phyloP scores from a whole-genome alignment of 2,888 invertebrate species.

The Oscheius sp. region DNA sequence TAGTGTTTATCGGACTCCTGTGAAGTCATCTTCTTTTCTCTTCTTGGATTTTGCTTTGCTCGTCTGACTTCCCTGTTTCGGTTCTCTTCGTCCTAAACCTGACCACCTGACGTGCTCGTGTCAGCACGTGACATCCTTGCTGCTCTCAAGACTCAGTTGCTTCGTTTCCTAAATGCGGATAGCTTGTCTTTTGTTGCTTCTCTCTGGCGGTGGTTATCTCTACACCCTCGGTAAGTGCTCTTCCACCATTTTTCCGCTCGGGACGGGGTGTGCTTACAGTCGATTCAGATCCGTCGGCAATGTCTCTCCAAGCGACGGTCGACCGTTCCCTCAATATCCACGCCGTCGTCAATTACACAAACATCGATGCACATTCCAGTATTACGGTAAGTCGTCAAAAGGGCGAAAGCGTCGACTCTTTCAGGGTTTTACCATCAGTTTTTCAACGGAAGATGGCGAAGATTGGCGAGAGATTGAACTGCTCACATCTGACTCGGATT shows the following conservation, averaged over 20 bases:
- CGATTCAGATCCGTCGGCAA: slow-evolving; percentile 3
- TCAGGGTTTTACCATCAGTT: slow-evolving; percentile 32
- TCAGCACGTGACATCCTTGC: slow-evolving; percentile 26
- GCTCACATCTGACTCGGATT: slow-evolving; percentile 11
- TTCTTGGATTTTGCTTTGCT: too few species aligned
- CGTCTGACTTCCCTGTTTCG: background rate
- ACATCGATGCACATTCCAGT: slow-evolving; percentile 1
- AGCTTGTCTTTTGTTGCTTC: slow-evolving; percentile 2
- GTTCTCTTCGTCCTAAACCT: background rate
- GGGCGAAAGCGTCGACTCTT: too few species aligned
- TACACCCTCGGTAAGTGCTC: background rate
- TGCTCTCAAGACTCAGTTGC: background rate
- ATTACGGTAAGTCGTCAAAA: slow-evolving; percentile 27
- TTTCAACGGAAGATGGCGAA: slow-evolving; percentile 25
- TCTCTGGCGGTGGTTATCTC: background rate
- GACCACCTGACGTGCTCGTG: slow-evolving; percentile 30
- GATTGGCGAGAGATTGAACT: slow-evolving; percentile 26
- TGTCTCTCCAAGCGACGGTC: slow-evolving; percentile 21
- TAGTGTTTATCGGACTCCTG: slow-evolving; percentile 7
- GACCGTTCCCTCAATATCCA: slow-evolving; percentile 32
- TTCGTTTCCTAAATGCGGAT: slow-evolving; percentile 10
- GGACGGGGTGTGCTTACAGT: background rate
- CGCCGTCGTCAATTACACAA: slow-evolving; percentile 21
- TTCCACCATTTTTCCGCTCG: background rate
- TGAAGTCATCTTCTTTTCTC: background rate